phyloP scores from a whole-genome alignment of 2,113 vertebrate species.

The Hemicordylus capensis region DNA sequence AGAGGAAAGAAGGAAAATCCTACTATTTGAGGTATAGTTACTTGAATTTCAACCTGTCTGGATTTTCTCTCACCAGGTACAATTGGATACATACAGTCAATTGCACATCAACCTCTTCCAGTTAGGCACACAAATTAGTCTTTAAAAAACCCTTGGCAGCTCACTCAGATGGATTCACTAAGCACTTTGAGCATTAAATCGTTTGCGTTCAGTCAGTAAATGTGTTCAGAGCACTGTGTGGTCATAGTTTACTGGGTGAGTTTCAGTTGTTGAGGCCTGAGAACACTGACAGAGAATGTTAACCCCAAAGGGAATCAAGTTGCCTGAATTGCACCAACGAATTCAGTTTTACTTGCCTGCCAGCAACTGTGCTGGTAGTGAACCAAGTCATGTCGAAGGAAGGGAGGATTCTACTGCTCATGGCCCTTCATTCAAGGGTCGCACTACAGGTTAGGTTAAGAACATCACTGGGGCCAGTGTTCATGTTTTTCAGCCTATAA shows the following conservation, averaged over 20 bases:
- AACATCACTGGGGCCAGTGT: too few species aligned
- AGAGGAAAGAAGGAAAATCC: too few species aligned
- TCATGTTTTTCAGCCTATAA: too few species aligned
- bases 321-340: background rate
- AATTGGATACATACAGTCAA: background rate
- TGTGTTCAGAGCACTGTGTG: background rate
- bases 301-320: background rate
- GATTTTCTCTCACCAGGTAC: too few species aligned
- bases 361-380: background rate
- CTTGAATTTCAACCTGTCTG: too few species aligned
- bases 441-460: too few species aligned
- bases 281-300: background rate
- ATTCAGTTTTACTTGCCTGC: background rate
- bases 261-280: background rate
- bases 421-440: background rate
- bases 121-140: background rate
- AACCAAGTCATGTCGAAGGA: background rate
- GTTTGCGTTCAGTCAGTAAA: background rate
- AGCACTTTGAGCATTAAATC: background rate
- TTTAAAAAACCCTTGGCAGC: background rate
- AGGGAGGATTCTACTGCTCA: background rate
- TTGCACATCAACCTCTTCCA: too few species aligned
- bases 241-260: background rate
- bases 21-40: too few species aligned
- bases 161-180: background rate